Evolutionary conservation across 2,888 invertebrate species (phyloP), one percentile per base, ranked within the genome.

Genomic region (Lasioglossum vierecki): DNA sequence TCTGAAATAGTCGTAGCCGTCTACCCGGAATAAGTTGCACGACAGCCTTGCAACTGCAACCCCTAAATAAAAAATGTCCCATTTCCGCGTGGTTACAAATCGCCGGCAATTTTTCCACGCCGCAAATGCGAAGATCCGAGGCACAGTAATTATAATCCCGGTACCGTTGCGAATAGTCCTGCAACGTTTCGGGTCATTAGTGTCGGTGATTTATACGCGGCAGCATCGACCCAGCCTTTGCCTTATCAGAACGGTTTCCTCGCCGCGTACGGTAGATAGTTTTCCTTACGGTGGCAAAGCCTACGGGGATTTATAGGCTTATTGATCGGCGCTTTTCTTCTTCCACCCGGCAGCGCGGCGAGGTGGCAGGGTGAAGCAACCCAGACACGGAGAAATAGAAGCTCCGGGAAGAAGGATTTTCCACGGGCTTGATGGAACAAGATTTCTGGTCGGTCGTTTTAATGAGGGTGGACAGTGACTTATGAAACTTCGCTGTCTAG

Each of bases 131-230:
- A 26, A 60, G 60, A 60, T 30, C 26, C 26, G 26, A 60, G 26
- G 60, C 15, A 26, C 60, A 2, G 73, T 85, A 77, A 84, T 82
- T 75, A 87, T 84, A 77, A 79, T 77, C 68, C 71, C 49, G 6
- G 44, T 82, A 53, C 77, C 72, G 80, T 83, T 81, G 66, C n/a
- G 53, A 41, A 57, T 30, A 35, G 30, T 39, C 22, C 49, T n/a
- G 60, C 46, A n/a, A 39, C 70, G 79, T 83, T 72, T 80, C 72
- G 49, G 66, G 53, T 80, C 80, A 39, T 80, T 83, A 63, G 53
- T 41, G 70, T 22, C 35, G 39, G 63, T 70, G 74, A 71, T 74
- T 70, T 79, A 79, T 53, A 26, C 35, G 66, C 60, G 68, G 8
- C n/a, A 15, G 4, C n/a, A 73, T 41, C 73, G 73, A 60, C 26